Percentiles rank a stretch among this genome's conserved stretches.
These are phyloP conservation scores for Tokudaia muenninki DNA, from an alignment of 2,797 vertebrate species.

Conservation along the genomic window DNA sequence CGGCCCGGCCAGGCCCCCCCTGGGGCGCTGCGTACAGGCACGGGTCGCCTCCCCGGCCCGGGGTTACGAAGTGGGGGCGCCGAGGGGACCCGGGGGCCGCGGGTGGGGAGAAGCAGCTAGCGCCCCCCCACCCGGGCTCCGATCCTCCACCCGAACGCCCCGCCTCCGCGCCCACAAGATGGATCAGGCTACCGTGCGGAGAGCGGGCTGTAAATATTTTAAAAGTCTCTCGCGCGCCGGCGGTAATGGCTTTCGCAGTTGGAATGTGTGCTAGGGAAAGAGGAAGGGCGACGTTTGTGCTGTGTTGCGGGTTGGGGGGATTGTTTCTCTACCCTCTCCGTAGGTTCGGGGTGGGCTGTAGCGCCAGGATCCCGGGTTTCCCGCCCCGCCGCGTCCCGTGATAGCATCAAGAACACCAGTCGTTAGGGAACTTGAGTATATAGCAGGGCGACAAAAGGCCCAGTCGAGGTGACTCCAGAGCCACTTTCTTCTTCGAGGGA, in stretches of 20 bases:
- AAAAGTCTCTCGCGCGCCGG: constrained; percentile 83
- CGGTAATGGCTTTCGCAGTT: constrained; percentile 83
- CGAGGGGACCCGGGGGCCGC: neutral
- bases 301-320: constrained; percentile 51
- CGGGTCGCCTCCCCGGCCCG: neutral
- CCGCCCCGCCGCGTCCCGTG: constrained; percentile 65
- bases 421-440: constrained; percentile 69
- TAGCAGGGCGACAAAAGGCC: constrained; percentile 48
- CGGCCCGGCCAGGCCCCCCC: constrained; percentile 16
- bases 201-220: constrained; percentile 85
- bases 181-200: constrained; percentile 84
- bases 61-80: constrained; percentile 33
- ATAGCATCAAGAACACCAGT: constrained; percentile 43
- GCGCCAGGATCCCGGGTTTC: constrained; percentile 63
- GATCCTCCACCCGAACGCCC: constrained; percentile 59
- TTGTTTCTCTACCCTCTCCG: constrained; percentile 43
- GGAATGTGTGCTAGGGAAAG: constrained; percentile 79
- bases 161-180: constrained; percentile 83
- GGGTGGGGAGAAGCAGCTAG: constrained; percentile 35
- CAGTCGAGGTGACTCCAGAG: constrained; percentile 58
- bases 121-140: constrained; percentile 12
- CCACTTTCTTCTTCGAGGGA: constrained; percentile 10
- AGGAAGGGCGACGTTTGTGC: constrained; percentile 74
- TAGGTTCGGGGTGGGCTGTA: constrained; percentile 43
- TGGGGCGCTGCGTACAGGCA: constrained; percentile 34